These are phyloP conservation scores for Zaprionus kolodkinae DNA, from an alignment of 1,140 invertebrate species.

Conservation along the genomic window DNA sequence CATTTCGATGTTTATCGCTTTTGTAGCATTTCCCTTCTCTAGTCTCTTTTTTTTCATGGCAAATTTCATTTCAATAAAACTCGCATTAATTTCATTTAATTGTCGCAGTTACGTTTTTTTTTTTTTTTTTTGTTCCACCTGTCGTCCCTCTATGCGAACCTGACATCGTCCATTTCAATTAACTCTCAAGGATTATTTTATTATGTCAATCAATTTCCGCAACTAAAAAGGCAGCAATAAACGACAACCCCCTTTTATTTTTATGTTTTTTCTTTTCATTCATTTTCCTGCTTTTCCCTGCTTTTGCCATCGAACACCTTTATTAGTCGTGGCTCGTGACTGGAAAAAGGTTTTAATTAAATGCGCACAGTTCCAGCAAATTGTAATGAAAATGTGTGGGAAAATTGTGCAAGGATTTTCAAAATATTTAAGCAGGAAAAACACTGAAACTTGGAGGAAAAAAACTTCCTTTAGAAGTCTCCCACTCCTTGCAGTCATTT, in stretches of 20 bases:
- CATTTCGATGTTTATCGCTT: not conserved
- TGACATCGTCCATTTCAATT: slow-evolving; percentile 74
- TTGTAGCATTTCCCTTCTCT: not conserved
- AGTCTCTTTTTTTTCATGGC: slow-evolving; percentile 53
- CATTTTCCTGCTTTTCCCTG: not conserved
- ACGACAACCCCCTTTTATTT: slow-evolving; percentile 24
- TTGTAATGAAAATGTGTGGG: not conserved
- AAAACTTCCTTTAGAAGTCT: not conserved
- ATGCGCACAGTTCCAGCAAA: slow-evolving; percentile 11
- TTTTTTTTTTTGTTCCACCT: slow-evolving; percentile 35
- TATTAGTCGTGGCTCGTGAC: not conserved
- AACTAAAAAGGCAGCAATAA: slow-evolving; percentile 74
- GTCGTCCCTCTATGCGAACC: slow-evolving; percentile 32
- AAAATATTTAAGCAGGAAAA: not conserved
- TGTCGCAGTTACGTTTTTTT: slow-evolving; percentile 47
- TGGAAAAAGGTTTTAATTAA: slow-evolving; percentile 60
- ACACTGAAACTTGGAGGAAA: not conserved
- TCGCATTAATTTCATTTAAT: slow-evolving; percentile 80
- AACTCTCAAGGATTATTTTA: slow-evolving; percentile 81
- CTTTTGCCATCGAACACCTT: slow-evolving; percentile 1
- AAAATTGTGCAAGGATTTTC: not conserved
- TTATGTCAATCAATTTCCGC: slow-evolving; percentile 82
- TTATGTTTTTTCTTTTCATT: slow-evolving; percentile 13
- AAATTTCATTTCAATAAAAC: slow-evolving; percentile 80
- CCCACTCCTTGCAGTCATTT: too few species aligned